Evolutionary conservation across 2,113 vertebrate genomes (phyloP), one percentile per base, ranked within the genome.

Genomic region (Malurus melanocephalus): DNA sequence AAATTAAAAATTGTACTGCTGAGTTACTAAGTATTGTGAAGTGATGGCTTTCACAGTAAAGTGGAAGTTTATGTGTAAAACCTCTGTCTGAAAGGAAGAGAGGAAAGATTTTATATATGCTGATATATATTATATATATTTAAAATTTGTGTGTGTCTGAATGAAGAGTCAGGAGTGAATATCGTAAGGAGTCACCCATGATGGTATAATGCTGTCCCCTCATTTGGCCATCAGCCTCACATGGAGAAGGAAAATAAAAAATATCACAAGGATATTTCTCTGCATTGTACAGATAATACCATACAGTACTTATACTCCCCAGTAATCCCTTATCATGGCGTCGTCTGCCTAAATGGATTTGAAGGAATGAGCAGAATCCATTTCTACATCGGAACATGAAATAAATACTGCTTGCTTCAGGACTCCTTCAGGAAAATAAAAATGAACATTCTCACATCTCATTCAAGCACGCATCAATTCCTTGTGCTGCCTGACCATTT

Each of bases 381-480:
- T 48, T 90, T 60, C 83, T 93, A 48, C 30, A 35, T 23, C 5
- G 3, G 42, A 79, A 90, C 1, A 10, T 0, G 3, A 81, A 92
- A 72, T 64, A 92, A 88, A 86, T 45, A 40, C 52, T 53, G 65
- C 59, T 81, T 86, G 77, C 66, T 88, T 26, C 80, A 81, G 38
- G 53, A 75, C 19, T 84, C 46, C 66, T 86, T 51, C 83, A 73
- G 74, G 43, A 93, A 93, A 93, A 94, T 61, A 81, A 57, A 72
- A 72, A 80, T 55, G 80, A 78, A 28, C 33, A 18, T 91, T 89
- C 48, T 80, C 66, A 45, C 53, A 49, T 91, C 61, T 87, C 73
- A 89, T 92, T 93, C 73, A 62, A 78, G 20, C 30, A 43, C 57
- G 57, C 76, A 80, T 87, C 71, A 72, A 38, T 62, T 87, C 85